Conservation (phyloP, 2,888 invertebrate genomes). For the Tortricodes alternella region DNA sequence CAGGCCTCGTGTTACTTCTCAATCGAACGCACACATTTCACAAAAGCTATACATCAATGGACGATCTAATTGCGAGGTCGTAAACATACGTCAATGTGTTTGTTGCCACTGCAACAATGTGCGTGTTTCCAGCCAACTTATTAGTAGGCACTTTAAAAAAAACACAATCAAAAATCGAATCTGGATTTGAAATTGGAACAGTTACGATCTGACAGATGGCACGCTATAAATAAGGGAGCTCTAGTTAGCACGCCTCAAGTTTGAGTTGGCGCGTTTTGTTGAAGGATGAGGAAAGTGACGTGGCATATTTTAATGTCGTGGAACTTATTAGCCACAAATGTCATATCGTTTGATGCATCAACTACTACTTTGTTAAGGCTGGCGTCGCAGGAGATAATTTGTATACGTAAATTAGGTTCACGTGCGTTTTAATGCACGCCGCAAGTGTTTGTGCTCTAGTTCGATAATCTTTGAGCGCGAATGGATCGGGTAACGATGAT, state of each 20-base stretch:
- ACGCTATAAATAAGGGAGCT: conserved; percentile 73
- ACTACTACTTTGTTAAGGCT: conserved; percentile 76
- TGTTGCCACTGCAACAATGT: conserved; percentile 74
- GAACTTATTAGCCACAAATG: conserved; percentile 71
- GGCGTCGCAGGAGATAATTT: conserved; percentile 63
- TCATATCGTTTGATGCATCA: conserved; percentile 76
- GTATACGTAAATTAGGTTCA: conserved; percentile 78
- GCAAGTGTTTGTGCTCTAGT: conserved; percentile 78
- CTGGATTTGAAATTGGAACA: conserved; percentile 76
- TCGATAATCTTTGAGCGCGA: conserved; percentile 78
- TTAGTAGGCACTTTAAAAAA: conserved; percentile 75
- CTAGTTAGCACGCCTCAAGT: conserved; percentile 61
- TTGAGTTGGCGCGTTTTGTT: conserved; percentile 59
- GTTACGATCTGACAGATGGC: conserved; percentile 79
- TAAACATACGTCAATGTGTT: conserved; percentile 75
- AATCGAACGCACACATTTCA: conserved; percentile 60
- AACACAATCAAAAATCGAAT: conserved; percentile 80
- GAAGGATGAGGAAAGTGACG: conserved; percentile 47
- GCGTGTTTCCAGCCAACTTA: conserved; percentile 70
- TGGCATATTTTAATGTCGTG: conserved; percentile 67
- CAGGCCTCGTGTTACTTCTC: conserved; percentile 70
- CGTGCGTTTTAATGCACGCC: conserved; percentile 80
- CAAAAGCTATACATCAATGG: conserved; percentile 73
- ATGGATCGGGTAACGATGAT: conserved; percentile 76
- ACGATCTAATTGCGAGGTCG: conserved; percentile 75